Evolutionary conservation across 2,888 invertebrate species (phyloP).

Genomic region (Ormyrus thymus): DNA sequence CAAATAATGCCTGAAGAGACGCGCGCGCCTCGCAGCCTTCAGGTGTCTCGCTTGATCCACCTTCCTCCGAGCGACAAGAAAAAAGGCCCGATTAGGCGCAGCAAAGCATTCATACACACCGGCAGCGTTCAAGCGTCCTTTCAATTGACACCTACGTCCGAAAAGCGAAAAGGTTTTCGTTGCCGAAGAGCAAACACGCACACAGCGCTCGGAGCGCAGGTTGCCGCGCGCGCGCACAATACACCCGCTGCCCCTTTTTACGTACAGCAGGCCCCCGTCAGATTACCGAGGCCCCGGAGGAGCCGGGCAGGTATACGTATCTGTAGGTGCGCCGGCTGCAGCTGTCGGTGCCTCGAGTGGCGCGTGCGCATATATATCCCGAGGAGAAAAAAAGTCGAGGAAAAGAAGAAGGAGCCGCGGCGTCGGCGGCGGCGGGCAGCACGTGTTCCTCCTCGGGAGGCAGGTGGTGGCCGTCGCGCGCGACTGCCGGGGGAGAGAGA

Average conservation of each 20-base stretch:
- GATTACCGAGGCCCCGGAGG: slow-evolving; percentile 9
- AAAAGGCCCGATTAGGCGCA: slow-evolving; percentile 22
- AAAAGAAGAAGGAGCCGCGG: slow-evolving; percentile 48
- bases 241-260: slow-evolving; percentile 2
- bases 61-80: not conserved
- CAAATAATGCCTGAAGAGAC: too few species aligned
- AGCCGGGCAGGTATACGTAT: not conserved
- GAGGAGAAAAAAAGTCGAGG: slow-evolving; percentile 50
- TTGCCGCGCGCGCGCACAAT: not conserved
- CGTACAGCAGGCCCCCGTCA: not conserved
- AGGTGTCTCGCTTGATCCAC: too few species aligned
- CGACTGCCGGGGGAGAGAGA: slow-evolving; percentile 57
- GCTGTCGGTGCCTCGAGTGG: slow-evolving; percentile 49
- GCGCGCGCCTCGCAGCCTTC: too few species aligned
- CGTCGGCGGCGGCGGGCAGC: slow-evolving; percentile 60
- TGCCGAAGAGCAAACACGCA: not conserved
- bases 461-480: slow-evolving; percentile 72
- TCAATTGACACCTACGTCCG: slow-evolving; percentile 41
- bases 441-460: slow-evolving; percentile 68
- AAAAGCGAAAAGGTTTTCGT: slow-evolving; percentile 22
- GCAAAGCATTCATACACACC: not conserved
- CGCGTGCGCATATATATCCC: slow-evolving; percentile 24
- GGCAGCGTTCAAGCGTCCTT: not conserved
- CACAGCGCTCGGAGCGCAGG: not conserved
- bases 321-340: slow-evolving; percentile 29